Evolutionary conservation across 92 coral and sea anemone species (phyloP).

Genomic region (Ricordea florida): DNA sequence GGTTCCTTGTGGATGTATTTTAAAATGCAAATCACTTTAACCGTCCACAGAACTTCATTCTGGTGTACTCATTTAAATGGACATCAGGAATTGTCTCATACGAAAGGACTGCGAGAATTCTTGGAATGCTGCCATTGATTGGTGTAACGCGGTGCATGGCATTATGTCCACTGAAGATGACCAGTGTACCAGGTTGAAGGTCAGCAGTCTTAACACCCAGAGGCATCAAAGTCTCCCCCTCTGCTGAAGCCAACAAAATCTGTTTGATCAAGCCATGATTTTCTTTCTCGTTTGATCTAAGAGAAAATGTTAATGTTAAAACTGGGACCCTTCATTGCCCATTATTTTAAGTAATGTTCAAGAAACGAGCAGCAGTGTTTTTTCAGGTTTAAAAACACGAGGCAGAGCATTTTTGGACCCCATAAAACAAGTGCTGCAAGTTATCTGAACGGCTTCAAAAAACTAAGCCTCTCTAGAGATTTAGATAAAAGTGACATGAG

Average conservation of each 20-base stretch:
- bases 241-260: slow-evolving; percentile 9
- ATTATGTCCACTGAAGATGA: slow-evolving; percentile 44
- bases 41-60: slow-evolving; percentile 31
- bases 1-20: too few species aligned
- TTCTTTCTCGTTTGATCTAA: slow-evolving; percentile 15
- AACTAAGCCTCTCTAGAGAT: too few species aligned
- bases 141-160: slow-evolving; percentile 36
- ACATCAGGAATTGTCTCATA: slow-evolving; percentile 27
- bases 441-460: too few species aligned
- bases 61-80: slow-evolving; percentile 34
- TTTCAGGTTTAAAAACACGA: too few species aligned
- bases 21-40: neutral
- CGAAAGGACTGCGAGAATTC: slow-evolving; percentile 39
- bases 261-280: neutral
- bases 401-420: too few species aligned
- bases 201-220: slow-evolving; percentile 6
- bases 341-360: neutral
- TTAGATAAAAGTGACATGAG: too few species aligned
- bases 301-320: neutral
- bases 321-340: neutral
- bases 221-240: neutral
- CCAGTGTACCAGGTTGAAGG: slow-evolving; percentile 15
- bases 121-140: neutral
- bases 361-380: too few species aligned
- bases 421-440: too few species aligned